A percentile compares a stretch with the other conserved stretches of the same genome.
Conservation (phyloP, 2,113 vertebrate genomes). For the Plectropomus leopardus region DNA sequence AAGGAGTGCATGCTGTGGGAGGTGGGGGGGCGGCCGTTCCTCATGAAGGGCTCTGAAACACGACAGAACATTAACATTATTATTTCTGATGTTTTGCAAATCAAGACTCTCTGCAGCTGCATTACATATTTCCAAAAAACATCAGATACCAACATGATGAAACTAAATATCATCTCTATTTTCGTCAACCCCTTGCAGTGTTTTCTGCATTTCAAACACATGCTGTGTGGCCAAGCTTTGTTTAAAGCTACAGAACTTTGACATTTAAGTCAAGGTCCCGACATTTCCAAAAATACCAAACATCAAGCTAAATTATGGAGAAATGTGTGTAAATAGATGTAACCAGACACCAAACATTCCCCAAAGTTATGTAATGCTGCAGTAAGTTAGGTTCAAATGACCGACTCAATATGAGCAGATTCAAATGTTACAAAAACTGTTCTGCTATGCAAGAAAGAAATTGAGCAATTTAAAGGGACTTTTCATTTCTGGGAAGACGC, state of each 20-base stretch:
- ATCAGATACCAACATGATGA: neutral
- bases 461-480: neutral
- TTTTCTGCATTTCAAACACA: slow-evolving; percentile 16
- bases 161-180: neutral
- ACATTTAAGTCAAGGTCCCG: slow-evolving; percentile 2
- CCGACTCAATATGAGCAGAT: neutral
- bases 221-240: neutral
- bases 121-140: neutral
- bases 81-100: neutral
- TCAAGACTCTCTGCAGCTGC: no score
- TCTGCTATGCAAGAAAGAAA: no score
- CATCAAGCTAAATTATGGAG: neutral
- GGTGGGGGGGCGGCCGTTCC: slow-evolving; percentile 95
- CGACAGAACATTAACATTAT: neutral
- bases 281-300: slow-evolving; percentile 17
- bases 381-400: neutral
- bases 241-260: slow-evolving; percentile 25
- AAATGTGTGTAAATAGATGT: slow-evolving; percentile 12
- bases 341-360: neutral
- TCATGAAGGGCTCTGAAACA: slow-evolving; percentile 94
- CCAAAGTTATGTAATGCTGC: slow-evolving; percentile 1
- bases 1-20: slow-evolving; percentile 99
- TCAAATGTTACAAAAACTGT: neutral
- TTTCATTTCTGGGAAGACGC: no score
- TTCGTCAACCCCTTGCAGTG: slow-evolving; percentile 1